Evolutionary conservation across 2,888 invertebrate genomes (phyloP).

Genomic region (Lepidonotus clava): DNA sequence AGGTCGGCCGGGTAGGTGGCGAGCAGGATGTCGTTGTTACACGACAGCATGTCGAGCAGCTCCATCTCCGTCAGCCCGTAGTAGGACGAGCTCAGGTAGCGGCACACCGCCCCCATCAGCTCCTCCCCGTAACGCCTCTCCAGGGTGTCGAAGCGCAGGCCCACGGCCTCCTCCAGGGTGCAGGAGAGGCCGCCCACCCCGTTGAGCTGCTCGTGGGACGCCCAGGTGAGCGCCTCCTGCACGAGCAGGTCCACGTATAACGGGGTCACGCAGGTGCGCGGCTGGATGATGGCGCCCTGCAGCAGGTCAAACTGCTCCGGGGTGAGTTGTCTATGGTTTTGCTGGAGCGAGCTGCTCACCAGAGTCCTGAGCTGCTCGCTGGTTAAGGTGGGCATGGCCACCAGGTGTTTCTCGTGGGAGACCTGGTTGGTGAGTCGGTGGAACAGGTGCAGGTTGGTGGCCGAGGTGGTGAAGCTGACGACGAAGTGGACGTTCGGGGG

Average conservation of each 20-base stretch:
- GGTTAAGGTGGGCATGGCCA: background rate
- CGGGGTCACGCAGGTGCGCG: background rate
- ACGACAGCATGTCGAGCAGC: conserved; percentile 66
- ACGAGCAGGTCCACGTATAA: background rate
- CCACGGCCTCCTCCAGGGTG: conserved; percentile 48
- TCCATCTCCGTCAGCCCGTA: conserved; percentile 66
- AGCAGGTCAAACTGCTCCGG: background rate
- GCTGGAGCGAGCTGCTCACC: background rate
- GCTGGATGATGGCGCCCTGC: background rate
- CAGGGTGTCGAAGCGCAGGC: conserved; percentile 35
- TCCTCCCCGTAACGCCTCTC: conserved; percentile 51
- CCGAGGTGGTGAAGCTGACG: conserved; percentile 34
- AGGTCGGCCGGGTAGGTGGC: background rate
- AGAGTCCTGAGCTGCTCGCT: background rate
- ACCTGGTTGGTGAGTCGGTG: conserved; percentile 10
- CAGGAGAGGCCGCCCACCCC: background rate
- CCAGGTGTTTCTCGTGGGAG: background rate
- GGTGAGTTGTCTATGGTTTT: background rate
- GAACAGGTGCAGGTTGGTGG: background rate
- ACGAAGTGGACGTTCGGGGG: conserved; percentile 53
- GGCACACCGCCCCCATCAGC: conserved; percentile 17
- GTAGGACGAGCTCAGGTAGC: conserved; percentile 55
- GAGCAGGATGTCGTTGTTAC: conserved; percentile 64
- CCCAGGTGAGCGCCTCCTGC: background rate
- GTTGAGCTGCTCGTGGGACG: background rate